Conservation (phyloP, 2,888 invertebrate species). For the Acleris sparsana region DNA sequence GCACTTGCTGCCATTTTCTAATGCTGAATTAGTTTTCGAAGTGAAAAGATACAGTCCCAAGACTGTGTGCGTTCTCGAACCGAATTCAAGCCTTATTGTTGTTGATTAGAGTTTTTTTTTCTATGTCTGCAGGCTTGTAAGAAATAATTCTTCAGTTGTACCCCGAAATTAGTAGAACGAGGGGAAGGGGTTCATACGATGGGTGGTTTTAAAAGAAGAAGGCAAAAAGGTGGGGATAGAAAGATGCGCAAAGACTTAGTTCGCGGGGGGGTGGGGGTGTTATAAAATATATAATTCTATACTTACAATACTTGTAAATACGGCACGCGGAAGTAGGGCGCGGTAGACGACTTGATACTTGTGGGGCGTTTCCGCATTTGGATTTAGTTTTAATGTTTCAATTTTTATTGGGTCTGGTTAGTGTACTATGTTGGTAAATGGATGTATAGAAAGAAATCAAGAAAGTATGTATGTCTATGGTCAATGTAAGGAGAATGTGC, state of each 20-base stretch:
- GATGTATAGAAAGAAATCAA: too few relatives aligned
- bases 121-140: conserved; percentile 57
- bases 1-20: conserved; percentile 81
- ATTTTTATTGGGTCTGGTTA: neutral
- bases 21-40: conserved; percentile 83
- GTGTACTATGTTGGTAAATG: too few relatives aligned
- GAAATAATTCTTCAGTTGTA: conserved; percentile 84
- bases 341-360: conserved; percentile 57
- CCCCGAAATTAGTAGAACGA: conserved; percentile 84
- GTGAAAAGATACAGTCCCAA: conserved; percentile 84
- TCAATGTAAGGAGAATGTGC: too few relatives aligned
- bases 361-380: conserved; percentile 17
- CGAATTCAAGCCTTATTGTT: conserved; percentile 53
- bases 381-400: conserved; percentile 1
- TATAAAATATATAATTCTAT: conserved; percentile 85
- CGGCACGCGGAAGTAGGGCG: conserved; percentile 79
- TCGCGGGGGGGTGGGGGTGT: conserved; percentile 74
- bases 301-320: conserved; percentile 85
- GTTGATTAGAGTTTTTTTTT: conserved; percentile 55
- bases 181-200: conserved; percentile 82
- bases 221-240: conserved; percentile 83
- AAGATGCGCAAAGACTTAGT: conserved; percentile 84
- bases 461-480: too few relatives aligned
- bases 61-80: conserved; percentile 61
- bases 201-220: conserved; percentile 84